Base-by-base conservation (phyloP, 92 coral and sea anemone genomes). In the Muricea muricata region DNA sequence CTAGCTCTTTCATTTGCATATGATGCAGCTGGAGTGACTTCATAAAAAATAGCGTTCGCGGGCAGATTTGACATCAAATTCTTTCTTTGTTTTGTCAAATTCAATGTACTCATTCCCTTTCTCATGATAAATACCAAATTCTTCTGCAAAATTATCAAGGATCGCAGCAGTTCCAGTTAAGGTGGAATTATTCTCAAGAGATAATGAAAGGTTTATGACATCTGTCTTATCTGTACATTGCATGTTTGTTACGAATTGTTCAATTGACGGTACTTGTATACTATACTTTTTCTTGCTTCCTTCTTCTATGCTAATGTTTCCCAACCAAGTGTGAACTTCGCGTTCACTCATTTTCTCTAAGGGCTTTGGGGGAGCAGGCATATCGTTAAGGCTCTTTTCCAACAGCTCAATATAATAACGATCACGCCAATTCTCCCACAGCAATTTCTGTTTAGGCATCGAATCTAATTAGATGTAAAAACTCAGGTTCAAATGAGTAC, bases 51-150 rank as follows among this genome's bases (percentile, higher is more conserved):
- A 54, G 52, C 79, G 89, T 24, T 24, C 9, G 1, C 89, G 33
- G 42, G 89, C 89, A n/a, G 65, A 73, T 1, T 65, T 72, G 0
- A 83, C 40, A 68, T 88, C 81, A 84, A 40, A 84, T 21, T 46
- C 77, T 72, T 83, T 76, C 14, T 6, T 25, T 21, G 54, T 35
- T 54, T 76, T 80, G 48, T 88, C 58, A 68, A 73, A 88, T 73
- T 79, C 70, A 71, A 88, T 58, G n/a, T n/a, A n/a, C 42, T 32
- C 63, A 26, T 31, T 42, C 7, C 77, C 41, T 47, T 88, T 70
- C 14, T 21, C 42, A 57, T 85, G 84, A 39, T 88, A 88, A 15
- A 84, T 50, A 0, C 45, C n/a, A 77, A 83, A 76, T 23, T 76
- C 88, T 52, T 25, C 1, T 2, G 34, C 68, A 60, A 60, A 60